A percentile compares a stretch with the other conserved stretches of the same genome.
These are phyloP conservation scores for Hippocampus barbouri DNA, from an alignment of 2,113 vertebrate species.

Conservation along the genomic window DNA sequence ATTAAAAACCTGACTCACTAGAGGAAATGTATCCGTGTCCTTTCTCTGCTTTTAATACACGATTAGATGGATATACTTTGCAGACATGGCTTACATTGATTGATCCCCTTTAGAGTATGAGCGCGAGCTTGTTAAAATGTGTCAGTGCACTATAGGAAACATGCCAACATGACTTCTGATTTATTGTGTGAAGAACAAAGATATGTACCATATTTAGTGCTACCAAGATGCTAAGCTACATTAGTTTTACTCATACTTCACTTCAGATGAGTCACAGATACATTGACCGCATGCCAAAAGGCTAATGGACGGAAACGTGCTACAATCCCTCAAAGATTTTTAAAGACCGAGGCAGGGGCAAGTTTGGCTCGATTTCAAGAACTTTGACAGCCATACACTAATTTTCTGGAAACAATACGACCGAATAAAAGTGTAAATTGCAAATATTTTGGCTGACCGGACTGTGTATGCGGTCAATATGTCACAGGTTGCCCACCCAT, in stretches of 20 bases:
- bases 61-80: neutral
- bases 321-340: no score
- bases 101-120: neutral
- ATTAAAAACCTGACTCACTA: slow-evolving; percentile 43
- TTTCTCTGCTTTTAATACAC: neutral
- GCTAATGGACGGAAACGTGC: no score
- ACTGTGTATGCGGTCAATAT: neutral
- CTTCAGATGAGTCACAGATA: no score
- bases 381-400: no score
- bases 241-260: no score
- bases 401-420: no score
- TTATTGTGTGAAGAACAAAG: neutral
- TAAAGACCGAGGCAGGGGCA: no score
- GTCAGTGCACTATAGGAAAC: neutral
- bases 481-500: neutral
- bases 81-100: neutral
- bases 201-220: neutral
- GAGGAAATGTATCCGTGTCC: slow-evolving; percentile 23
- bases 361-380: no score
- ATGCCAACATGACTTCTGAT: neutral
- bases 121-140: neutral
- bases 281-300: no score
- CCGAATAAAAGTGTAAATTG: no score
- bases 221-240: neutral
- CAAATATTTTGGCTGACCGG: no score